Evolutionary conservation across 2,797 vertebrate species (phyloP), one percentile per base, ranked within the genome.

Genomic region (Phoebastria nigripes): DNA sequence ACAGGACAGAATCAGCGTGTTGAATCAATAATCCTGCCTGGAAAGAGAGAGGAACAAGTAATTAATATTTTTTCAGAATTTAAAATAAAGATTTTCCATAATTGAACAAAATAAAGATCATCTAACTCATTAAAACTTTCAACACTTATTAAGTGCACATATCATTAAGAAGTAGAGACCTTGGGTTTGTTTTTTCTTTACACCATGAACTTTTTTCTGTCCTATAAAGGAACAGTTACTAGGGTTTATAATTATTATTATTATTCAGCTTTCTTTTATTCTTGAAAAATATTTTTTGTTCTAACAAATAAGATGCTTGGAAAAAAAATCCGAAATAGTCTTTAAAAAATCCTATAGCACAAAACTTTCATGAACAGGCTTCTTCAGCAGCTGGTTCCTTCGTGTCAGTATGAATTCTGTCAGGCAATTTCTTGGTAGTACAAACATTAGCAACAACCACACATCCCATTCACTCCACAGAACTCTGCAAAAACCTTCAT

Each of bases 401-500:
- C 42, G 10, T 3, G 11, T 12, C 51, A 44, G 6, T 3, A 19
- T 2, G 13, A 73, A 52, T 21, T 6, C 37, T 7, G 16, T 1
- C 33, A n/a, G 31, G 37, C 9, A 59, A 41, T 2, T 70, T 39
- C 76, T 37, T 13, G 9, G 26, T 18, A 72, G 18, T 0, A 22
- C 16, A 46, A 73, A 10, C 2, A 3, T 11, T 3, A 65, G 25
- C 42, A 49, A 15, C 0, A 1, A 14, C 8, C 44, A 44, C 6
- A 5, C 24, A 42, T 6, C 26, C 33, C 56, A 35, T 25, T 35
- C 19, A 6, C 16, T 14, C 55, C 70, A n/a, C 29, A 55, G 8
- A 72, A 10, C 8, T 41, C 31, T 1, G 6, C 8, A 24, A 52
- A 82, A 74, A 13, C 4, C 11, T 55, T 24, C 33, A 21, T 2